These are phyloP conservation scores for Enteromius mattozi DNA, from an alignment of 2,797 vertebrate species.

Conservation along the genomic window DNA sequence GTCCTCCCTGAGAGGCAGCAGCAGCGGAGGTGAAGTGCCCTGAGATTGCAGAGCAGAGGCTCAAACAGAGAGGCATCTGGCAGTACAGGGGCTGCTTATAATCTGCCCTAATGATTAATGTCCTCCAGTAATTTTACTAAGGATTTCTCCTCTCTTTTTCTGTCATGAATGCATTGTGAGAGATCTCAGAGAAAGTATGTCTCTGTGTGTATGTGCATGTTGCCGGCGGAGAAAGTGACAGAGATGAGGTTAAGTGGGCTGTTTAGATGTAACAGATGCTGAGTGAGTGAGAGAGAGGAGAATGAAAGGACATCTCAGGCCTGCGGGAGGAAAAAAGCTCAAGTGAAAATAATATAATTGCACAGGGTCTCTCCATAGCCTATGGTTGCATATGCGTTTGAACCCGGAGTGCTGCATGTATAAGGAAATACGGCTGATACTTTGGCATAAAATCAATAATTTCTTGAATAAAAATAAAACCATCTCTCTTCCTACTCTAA, in stretches of 20 bases:
- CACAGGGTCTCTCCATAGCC: constrained; percentile 45
- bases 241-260: constrained; percentile 82
- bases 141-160: constrained; percentile 54
- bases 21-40: constrained; percentile 79
- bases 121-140: constrained; percentile 69
- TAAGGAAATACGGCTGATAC: neutral
- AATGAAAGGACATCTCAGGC: constrained; percentile 58
- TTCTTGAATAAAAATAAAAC: neutral
- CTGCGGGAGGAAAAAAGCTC: constrained; percentile 44
- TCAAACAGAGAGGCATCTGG: constrained; percentile 79
- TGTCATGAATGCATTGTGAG: constrained; percentile 58
- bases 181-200: constrained; percentile 57
- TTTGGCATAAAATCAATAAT: neutral
- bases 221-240: constrained; percentile 60
- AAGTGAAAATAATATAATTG: constrained; percentile 62
- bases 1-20: constrained; percentile 71
- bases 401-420: constrained; percentile 1
- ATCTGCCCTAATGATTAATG: constrained; percentile 79
- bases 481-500: neutral
- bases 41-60: constrained; percentile 80
- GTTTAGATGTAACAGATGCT: constrained; percentile 80
- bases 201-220: constrained; percentile 10
- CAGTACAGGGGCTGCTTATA: constrained; percentile 65
- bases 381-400: constrained; percentile 28
- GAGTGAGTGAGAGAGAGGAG: constrained; percentile 70